A percentile compares a stretch with the other conserved stretches of the same genome.
phyloP scores from a whole-genome alignment of 2,797 vertebrate species.

The Otolemur crassicaudatus region DNA sequence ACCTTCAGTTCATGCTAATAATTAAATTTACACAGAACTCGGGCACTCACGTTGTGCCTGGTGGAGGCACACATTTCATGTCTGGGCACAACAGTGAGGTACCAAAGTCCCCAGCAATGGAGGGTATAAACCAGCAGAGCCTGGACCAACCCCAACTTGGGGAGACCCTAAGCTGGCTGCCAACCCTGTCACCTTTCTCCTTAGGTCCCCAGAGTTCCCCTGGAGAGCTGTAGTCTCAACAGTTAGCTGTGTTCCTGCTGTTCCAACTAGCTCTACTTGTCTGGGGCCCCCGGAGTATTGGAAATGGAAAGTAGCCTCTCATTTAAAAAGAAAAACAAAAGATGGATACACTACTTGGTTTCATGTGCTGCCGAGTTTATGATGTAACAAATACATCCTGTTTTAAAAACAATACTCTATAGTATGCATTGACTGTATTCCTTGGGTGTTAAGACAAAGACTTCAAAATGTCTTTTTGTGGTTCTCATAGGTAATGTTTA shows the following conservation, averaged over 20 bases:
- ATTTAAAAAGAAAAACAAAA: background rate
- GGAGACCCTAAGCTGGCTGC: background rate
- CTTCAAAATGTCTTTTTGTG: background rate
- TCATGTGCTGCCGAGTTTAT: background rate
- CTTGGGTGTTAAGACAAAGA: background rate
- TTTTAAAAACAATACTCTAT: background rate
- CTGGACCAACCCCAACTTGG: background rate
- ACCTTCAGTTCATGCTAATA: constrained; percentile 77
- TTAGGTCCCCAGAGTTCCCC: background rate
- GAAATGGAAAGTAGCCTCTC: background rate
- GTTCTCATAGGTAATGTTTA: background rate
- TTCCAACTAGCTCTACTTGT: background rate
- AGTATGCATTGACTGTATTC: background rate
- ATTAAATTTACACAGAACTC: constrained; percentile 71
- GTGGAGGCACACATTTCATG: background rate
- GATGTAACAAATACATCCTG: background rate
- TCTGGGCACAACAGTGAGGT: background rate
- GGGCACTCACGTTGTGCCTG: background rate
- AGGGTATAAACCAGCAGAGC: background rate
- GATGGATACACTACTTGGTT: background rate
- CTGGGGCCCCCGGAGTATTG: background rate
- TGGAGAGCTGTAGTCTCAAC: rapidly evolving
- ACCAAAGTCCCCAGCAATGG: background rate
- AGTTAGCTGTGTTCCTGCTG: background rate
- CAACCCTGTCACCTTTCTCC: background rate